These are phyloP conservation scores for Machimus atricapillus DNA, from an alignment of 2,888 invertebrate species.

Conservation along the genomic window DNA sequence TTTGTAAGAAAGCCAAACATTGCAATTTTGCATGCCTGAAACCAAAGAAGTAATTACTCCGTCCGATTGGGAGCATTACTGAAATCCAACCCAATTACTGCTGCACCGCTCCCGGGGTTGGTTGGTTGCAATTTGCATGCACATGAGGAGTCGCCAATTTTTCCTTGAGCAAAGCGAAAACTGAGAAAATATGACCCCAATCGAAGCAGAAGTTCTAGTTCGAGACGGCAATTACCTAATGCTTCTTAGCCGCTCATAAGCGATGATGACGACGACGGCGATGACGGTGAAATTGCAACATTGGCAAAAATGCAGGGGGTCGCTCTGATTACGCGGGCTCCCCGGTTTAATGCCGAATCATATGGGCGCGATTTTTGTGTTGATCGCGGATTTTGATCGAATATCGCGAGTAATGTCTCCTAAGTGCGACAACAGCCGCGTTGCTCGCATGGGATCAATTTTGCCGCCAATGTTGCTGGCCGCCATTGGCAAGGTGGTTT, in stretches of 20 bases:
- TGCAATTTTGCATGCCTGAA: slow-evolving; percentile 10
- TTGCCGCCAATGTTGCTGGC: neutral
- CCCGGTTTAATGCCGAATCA: neutral
- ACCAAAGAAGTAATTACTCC: neutral
- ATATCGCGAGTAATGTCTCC: neutral
- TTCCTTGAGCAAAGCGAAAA: neutral
- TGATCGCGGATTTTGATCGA: neutral
- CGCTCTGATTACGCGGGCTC: neutral
- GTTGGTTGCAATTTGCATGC: neutral
- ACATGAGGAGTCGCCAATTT: neutral
- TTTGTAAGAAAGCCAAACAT: slow-evolving; percentile 6
- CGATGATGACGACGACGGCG: neutral
- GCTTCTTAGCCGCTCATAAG: neutral
- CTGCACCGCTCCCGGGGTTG: neutral
- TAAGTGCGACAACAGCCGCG: neutral
- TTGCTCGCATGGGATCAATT: neutral
- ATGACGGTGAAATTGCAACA: neutral
- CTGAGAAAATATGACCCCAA: neutral
- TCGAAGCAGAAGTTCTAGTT: neutral
- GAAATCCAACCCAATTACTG: slow-evolving; percentile 24
- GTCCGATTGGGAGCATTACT: slow-evolving; percentile 1
- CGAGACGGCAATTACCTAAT: neutral
- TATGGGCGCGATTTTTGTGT: neutral
- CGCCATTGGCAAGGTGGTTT: neutral
- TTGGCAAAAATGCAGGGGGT: neutral